Evolutionary conservation across 1,140 invertebrate species (phyloP).

Genomic region (Littorina saxatilis): DNA sequence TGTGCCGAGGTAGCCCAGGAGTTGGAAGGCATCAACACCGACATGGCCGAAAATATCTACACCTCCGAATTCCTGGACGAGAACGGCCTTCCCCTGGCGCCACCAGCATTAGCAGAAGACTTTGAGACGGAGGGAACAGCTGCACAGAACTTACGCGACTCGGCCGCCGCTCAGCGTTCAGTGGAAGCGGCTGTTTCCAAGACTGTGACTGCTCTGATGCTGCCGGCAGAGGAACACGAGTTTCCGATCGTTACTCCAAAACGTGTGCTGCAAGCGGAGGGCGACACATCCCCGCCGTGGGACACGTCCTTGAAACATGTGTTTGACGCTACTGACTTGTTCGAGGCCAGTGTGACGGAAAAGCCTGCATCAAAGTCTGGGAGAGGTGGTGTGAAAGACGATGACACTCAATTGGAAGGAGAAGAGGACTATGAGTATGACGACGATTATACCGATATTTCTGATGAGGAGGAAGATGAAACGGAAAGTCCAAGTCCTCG

Average conservation of each 20-base stretch:
- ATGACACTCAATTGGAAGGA: conserved; percentile 54
- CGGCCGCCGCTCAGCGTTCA: conserved; percentile 16
- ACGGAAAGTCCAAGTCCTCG: conserved; percentile 19
- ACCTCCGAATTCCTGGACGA: conserved; percentile 63
- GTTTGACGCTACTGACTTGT: conserved; percentile 41
- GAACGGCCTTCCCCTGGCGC: conserved; percentile 27
- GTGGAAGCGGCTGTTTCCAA: conserved; percentile 36
- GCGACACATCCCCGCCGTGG: neutral
- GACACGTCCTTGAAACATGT: conserved; percentile 35
- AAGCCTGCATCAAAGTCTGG: conserved; percentile 14
- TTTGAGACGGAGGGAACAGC: conserved; percentile 27
- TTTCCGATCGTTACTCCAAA: neutral
- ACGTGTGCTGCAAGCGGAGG: conserved; percentile 5
- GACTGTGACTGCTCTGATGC: conserved; percentile 35
- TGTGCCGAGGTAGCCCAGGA: conserved; percentile 59
- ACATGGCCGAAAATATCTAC: conserved; percentile 66
- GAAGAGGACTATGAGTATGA: conserved; percentile 39
- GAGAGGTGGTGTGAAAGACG: conserved; percentile 48
- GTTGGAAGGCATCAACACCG: conserved; percentile 60
- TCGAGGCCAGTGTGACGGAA: conserved; percentile 33
- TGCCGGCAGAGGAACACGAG: conserved; percentile 9
- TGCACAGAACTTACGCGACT: conserved; percentile 29
- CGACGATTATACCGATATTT: conserved; percentile 32
- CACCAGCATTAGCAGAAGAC: conserved; percentile 32
- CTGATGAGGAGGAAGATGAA: conserved; percentile 41